Percentiles rank a stretch among this genome's conserved stretches.
Conservation (phyloP, 2,113 vertebrate species). For the Prietella phreatophila region DNA sequence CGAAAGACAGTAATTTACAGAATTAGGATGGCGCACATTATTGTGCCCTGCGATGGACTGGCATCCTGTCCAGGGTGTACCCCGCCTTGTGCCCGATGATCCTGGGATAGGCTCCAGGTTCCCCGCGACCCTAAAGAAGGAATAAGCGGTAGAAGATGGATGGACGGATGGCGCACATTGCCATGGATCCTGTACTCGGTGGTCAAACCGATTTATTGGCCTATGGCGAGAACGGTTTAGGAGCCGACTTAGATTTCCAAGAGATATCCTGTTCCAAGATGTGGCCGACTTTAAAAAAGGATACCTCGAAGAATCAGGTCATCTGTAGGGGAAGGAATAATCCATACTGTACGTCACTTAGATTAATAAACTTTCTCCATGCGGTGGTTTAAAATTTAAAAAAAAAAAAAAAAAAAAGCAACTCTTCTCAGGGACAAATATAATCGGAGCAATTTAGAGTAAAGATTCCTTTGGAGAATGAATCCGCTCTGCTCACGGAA, state of each 20-base stretch:
- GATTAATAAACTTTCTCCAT: background rate
- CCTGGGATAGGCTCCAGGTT: too few relatives aligned
- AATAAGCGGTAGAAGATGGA: too few relatives aligned
- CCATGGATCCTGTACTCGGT: background rate
- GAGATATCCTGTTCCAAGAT: background rate
- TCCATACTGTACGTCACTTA: background rate
- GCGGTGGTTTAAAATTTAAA: background rate
- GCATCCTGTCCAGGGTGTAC: too few relatives aligned
- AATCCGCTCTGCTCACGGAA: conserved; percentile 19
- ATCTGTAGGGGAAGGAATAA: background rate
- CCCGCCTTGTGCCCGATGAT: too few relatives aligned
- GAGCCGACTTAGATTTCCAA: background rate
- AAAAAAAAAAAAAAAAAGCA: background rate
- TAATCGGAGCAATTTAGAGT: background rate
- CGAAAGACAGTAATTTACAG: background rate
- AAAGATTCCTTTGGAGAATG: background rate
- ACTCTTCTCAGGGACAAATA: background rate
- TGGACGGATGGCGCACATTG: background rate
- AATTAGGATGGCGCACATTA: background rate
- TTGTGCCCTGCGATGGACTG: too few relatives aligned
- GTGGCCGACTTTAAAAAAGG: background rate
- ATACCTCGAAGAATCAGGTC: background rate
- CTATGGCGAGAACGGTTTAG: background rate
- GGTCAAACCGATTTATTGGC: background rate
- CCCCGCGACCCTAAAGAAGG: too few relatives aligned